Percentiles rank a stretch among this genome's conserved stretches.
These are phyloP conservation scores for Mastomys coucha DNA, from an alignment of 2,113 vertebrate genomes.

Conservation along the genomic window DNA sequence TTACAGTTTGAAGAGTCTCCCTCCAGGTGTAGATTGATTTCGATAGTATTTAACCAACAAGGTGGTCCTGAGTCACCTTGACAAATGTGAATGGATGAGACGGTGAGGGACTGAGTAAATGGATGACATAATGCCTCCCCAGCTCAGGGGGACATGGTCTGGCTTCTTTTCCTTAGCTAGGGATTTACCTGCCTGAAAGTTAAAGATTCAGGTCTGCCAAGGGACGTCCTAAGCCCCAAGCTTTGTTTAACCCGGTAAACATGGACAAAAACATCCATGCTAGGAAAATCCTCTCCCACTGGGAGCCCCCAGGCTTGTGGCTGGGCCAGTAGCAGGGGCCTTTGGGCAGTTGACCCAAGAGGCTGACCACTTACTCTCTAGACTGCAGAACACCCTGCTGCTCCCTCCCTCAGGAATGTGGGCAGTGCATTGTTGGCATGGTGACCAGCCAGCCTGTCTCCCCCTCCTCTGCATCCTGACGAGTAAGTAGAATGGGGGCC, in stretches of 20 bases:
- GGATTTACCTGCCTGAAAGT: not conserved
- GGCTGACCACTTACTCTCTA: not conserved
- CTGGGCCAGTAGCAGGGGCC: not conserved
- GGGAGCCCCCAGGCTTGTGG: not conserved
- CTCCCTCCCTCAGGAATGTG: not conserved
- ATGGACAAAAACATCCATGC: not conserved
- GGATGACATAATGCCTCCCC: fast-evolving
- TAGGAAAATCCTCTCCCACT: not conserved
- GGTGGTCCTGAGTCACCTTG: not conserved
- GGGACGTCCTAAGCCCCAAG: not conserved
- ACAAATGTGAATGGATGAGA: not conserved
- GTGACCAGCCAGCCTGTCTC: conserved; percentile 65
- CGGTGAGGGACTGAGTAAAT: not conserved
- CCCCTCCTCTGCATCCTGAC: conserved; percentile 58
- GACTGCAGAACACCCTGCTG: not conserved
- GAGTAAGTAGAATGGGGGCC: conserved; percentile 61
- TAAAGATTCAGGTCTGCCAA: not conserved
- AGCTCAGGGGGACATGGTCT: not conserved
- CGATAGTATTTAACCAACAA: not conserved
- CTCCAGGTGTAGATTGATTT: not conserved
- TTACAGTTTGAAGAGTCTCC: not conserved
- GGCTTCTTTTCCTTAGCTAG: not conserved
- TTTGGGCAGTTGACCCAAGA: not conserved
- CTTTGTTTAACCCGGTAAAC: conserved; percentile 4
- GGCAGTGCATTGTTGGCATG: conserved; percentile 69